Evolutionary conservation across 2,797 vertebrate species (phyloP), one percentile per base, ranked within the genome.

Genomic region (Typhlichthys eigenmanni): DNA sequence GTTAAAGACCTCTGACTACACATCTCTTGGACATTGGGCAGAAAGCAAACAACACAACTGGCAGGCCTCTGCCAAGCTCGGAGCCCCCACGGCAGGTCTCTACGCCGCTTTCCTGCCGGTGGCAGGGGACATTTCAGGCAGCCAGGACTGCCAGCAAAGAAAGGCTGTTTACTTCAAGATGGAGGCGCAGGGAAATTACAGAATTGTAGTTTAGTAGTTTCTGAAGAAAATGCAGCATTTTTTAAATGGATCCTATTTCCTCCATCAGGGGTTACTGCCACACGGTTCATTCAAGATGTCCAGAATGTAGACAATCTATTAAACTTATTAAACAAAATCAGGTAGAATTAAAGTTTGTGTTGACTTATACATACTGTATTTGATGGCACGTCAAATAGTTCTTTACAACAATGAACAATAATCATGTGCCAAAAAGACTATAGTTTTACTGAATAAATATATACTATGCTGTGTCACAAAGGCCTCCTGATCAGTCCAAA

Each of bases 401-500:
- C 81, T 85, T 68, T 47, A 76, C 64, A 34, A 80, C 64, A 34
- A 80, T 78, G 74, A 87, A 45, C 81, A 88, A 88, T 85, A 89
- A 88, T 86, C 82, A 85, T 72, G 67, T 55, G 80, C 86, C 84
- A 84, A 56, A 63, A 43, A 13, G 68, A 74, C 76, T 47, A 7
- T 53, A 60, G 78, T 11, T 68, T 68, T 86, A 88, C 85, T 88
- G 85, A 60, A 76, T 64, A 82, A 89, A 89, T 68, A 83, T 54
- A 75, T 62, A 76, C 75, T 76, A 55, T 74, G 77, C 76, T 87
- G 70, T 64, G 75, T 71, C 81, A 60, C 59, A 69, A 56, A 80
- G 84, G 76, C 75, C 73, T 84, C 86, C 88, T 79, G 87, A 85
- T 89, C 38, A 84, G 75, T 72, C 16, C 6, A 89, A 92, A 94